These are phyloP conservation scores for Myiopsitta monachus DNA, from an alignment of 2,113 vertebrate species.

Conservation along the genomic window DNA sequence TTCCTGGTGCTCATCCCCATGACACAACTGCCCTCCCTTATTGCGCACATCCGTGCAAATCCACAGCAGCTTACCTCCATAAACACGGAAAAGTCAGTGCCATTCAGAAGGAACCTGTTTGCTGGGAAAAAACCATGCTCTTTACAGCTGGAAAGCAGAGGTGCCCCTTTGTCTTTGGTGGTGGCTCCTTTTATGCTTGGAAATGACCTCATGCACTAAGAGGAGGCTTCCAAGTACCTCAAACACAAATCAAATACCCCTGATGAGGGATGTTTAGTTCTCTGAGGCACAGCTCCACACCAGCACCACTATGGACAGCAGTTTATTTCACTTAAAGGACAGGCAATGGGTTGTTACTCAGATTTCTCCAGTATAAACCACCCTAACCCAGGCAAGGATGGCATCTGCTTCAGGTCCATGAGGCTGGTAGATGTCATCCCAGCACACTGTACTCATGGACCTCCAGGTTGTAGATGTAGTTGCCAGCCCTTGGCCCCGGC, in stretches of 20 bases:
- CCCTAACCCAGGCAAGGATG: too few species aligned
- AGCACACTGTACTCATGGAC: rapidly evolving
- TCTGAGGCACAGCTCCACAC: not conserved
- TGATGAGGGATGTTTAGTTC: not conserved
- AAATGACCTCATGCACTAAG: not conserved
- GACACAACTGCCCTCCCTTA: rapidly evolving
- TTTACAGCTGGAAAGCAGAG: not conserved
- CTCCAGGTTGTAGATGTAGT: rapidly evolving
- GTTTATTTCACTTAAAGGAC: not conserved
- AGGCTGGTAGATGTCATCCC: not conserved
- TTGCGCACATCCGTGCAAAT: not conserved
- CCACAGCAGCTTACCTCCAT: rapidly evolving
- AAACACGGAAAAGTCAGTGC: rapidly evolving
- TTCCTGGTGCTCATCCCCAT: rapidly evolving
- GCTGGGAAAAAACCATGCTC: not conserved
- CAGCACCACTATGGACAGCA: rapidly evolving
- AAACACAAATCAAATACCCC: not conserved
- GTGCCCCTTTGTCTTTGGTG: rapidly evolving
- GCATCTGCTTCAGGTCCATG: rapidly evolving
- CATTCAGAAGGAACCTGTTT: rapidly evolving
- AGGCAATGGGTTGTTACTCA: not conserved
- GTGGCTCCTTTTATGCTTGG: not conserved
- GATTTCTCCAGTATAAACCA: not conserved
- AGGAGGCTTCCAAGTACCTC: not conserved
- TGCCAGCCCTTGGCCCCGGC: rapidly evolving